Evolutionary conservation across 2,797 vertebrate genomes (phyloP), one percentile per base, ranked within the genome.

Genomic region (Amphiprion clarkii): DNA sequence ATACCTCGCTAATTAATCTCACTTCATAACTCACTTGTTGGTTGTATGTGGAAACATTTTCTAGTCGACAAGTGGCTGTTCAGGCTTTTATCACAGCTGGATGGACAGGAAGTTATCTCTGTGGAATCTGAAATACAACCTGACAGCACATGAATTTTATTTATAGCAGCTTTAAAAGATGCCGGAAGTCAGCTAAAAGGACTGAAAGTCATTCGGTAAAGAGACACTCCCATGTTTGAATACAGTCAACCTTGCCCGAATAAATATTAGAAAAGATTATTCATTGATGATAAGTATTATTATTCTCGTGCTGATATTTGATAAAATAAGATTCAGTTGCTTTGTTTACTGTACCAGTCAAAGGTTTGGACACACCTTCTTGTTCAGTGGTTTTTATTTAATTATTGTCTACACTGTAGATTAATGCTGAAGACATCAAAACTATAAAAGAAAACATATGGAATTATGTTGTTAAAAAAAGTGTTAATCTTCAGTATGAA

Each of bases 241-340:
- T 19, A 48, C 16, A 48, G 17, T 42, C 2, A 17, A 36, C 16
- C 11, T 2, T 36, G 14, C 12, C 25, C 44, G 40, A 63, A 55
- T 44, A 61, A 61, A 66, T 49, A 1, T 29, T 48, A 17, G 5
- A 48, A 1, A 17, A 6, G 17, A 17, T 48, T 42, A 16, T 42
- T 42, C 2, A 42, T 16, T 16, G 4, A 42, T 8, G 8, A 8
- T 33, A 33, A 33, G 33, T 33, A 33, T 33, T 33, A 33, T 39
- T 39, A 12, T 39, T 39, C 11, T 10, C 6, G 6, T n/a, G 17
- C 8, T 48, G n/a, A 19, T 19, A 1, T 51, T 51, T 51, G n/a
- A 51, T 2, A 19, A 25, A 62, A 33, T 42, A 33, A 71, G 44
- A 71, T 31, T 29, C 63, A 56, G 14, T 23, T 13, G 64, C 57